phyloP scores from a whole-genome alignment of 2,113 vertebrate genomes.

The Oryzias celebensis region DNA sequence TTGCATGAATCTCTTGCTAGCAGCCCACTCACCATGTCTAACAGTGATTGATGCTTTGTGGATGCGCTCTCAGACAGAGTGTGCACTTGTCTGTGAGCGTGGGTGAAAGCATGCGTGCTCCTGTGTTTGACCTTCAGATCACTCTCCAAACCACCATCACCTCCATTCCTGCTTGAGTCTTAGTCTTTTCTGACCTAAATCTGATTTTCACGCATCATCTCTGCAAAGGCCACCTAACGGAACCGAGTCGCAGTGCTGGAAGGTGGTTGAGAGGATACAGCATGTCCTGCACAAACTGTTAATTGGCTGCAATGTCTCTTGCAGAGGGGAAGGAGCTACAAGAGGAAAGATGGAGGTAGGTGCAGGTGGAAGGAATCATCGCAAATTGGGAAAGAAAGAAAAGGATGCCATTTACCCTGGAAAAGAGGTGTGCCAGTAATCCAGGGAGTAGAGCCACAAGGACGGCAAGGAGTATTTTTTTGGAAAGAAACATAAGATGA shows the following conservation, averaged over 20 bases:
- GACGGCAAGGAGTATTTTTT: conserved; percentile 4
- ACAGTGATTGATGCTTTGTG: conserved; percentile 67
- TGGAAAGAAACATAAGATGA: conserved; percentile 47
- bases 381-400: background rate
- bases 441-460: conserved; percentile 20
- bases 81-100: conserved; percentile 5
- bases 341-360: conserved; percentile 2
- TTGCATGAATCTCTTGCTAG: conserved; percentile 55
- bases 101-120: conserved; percentile 1
- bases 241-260: conserved; percentile 1
- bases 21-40: conserved; percentile 62
- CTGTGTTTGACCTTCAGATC: conserved; percentile 69
- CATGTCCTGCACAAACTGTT: conserved; percentile 42
- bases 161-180: conserved; percentile 22
- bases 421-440: conserved; percentile 28
- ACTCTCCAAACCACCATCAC: conserved; percentile 29
- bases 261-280: conserved; percentile 10
- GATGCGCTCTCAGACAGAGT: conserved; percentile 21
- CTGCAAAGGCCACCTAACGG: conserved; percentile 37
- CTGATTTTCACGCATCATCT: conserved; percentile 53
- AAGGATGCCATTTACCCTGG: conserved; percentile 8
- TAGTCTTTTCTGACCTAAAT: conserved; percentile 20
- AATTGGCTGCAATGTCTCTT: conserved; percentile 50
- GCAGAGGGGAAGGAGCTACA: conserved; percentile 22
- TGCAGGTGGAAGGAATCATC: conserved; percentile 10